Conservation (phyloP, 2,797 vertebrate genomes). For the Poeciliopsis paucimaculata region DNA sequence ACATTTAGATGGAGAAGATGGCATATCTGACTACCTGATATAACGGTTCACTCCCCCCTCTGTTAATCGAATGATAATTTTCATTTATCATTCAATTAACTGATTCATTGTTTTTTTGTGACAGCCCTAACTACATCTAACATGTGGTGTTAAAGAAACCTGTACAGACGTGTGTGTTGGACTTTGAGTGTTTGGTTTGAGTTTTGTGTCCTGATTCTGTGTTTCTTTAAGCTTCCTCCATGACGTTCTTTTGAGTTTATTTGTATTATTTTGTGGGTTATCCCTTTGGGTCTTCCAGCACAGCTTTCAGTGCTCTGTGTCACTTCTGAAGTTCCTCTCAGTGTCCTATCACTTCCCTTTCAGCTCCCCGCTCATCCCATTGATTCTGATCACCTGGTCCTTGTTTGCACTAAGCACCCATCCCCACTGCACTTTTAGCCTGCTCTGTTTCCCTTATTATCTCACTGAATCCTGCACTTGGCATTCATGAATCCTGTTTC, state of each 20-base stretch:
- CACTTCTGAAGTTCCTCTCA: neutral
- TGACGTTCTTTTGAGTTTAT: neutral
- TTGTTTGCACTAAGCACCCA: neutral
- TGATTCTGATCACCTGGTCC: neutral
- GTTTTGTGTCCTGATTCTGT: neutral
- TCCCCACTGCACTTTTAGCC: neutral
- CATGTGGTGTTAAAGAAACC: neutral
- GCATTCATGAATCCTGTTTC: neutral
- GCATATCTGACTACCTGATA: no score
- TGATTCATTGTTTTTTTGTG: no score
- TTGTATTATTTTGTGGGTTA: neutral
- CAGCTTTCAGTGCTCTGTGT: neutral
- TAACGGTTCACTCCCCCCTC: no score
- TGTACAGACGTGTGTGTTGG: neutral
- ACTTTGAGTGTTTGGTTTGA: neutral
- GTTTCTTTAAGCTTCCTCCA: neutral
- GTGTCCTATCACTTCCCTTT: neutral
- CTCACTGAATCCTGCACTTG: neutral
- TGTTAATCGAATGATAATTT: no score
- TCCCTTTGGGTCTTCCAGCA: neutral
- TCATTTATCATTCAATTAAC: no score
- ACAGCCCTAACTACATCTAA: neutral
- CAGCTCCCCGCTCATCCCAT: neutral
- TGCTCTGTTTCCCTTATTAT: neutral
- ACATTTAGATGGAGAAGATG: no score